phyloP scores from a whole-genome alignment of 2,888 invertebrate species.

The Entomobrya multifasciata region DNA sequence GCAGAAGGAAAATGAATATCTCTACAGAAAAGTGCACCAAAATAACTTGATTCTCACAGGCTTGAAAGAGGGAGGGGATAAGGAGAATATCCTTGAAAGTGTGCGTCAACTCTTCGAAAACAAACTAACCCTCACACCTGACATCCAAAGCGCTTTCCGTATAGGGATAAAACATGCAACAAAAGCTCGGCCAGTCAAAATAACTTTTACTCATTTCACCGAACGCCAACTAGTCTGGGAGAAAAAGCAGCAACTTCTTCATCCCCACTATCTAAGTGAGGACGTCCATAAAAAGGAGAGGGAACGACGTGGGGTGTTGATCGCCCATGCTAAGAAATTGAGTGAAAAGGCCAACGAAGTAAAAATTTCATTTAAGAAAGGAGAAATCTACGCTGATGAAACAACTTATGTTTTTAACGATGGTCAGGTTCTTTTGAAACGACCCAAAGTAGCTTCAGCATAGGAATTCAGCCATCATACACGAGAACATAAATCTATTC shows the following conservation, averaged over 20 bases:
- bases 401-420: neutral
- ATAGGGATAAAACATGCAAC: neutral
- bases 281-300: neutral
- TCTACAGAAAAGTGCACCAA: neutral
- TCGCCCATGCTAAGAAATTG: neutral
- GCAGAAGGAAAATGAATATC: neutral
- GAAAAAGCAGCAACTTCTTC: neutral
- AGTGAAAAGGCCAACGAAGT: neutral
- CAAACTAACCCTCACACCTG: neutral
- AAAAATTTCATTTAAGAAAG: neutral
- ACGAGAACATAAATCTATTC: neutral
- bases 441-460: too few relatives aligned
- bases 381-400: neutral
- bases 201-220: neutral
- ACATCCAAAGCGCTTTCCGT: neutral
- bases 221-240: neutral
- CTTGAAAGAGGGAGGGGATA: neutral
- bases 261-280: neutral
- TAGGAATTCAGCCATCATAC: constrained; percentile 27
- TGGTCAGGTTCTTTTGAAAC: neutral
- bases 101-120: neutral
- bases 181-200: neutral
- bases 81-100: neutral
- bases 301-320: neutral
- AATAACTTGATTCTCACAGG: neutral